Conservation (phyloP, 2,113 vertebrate genomes). For the Epinephelus moara region DNA sequence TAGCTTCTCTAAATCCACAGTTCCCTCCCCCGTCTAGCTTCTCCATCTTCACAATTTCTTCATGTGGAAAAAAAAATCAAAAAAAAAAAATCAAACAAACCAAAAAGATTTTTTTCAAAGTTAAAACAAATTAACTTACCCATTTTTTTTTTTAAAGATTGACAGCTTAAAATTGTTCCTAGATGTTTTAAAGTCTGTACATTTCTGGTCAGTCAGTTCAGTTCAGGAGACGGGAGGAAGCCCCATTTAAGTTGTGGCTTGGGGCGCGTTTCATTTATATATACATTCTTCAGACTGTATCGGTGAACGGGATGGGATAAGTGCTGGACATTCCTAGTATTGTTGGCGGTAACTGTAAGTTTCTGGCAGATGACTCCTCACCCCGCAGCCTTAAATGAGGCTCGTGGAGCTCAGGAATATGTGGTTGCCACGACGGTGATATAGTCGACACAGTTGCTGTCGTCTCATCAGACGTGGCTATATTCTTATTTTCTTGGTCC, state of each 20-base stretch:
- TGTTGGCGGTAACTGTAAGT: constrained; percentile 89
- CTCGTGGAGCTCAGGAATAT: constrained; percentile 54
- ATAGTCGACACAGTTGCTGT: constrained; percentile 15
- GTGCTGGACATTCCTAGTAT: constrained; percentile 98
- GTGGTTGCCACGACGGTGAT: constrained; percentile 56
- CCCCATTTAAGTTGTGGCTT: constrained; percentile 84
- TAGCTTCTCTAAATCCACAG: constrained; percentile 91
- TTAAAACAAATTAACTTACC: constrained; percentile 85
- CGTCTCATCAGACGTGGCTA: constrained; percentile 32
- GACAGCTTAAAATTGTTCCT: constrained; percentile 82
- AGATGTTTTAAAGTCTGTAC: constrained; percentile 86
- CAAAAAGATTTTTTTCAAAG: constrained; percentile 66
- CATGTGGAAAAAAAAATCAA: constrained; percentile 57
- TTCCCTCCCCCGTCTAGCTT: constrained; percentile 76
- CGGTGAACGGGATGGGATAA: constrained; percentile 98
- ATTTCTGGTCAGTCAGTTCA: constrained; percentile 86
- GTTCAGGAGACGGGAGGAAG: constrained; percentile 81
- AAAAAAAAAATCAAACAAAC: constrained; percentile 48
- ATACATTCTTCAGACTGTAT: constrained; percentile 99
- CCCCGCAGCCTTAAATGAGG: constrained; percentile 43
- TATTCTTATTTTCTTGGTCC: constrained; percentile 50
- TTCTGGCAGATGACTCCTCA: constrained; percentile 67
- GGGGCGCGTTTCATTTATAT: constrained; percentile 88
- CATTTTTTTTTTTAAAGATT: constrained; percentile 72
- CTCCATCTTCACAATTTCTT: constrained; percentile 82